phyloP scores from a whole-genome alignment of 2,888 invertebrate genomes.

The Reticulitermes lucifugus region DNA sequence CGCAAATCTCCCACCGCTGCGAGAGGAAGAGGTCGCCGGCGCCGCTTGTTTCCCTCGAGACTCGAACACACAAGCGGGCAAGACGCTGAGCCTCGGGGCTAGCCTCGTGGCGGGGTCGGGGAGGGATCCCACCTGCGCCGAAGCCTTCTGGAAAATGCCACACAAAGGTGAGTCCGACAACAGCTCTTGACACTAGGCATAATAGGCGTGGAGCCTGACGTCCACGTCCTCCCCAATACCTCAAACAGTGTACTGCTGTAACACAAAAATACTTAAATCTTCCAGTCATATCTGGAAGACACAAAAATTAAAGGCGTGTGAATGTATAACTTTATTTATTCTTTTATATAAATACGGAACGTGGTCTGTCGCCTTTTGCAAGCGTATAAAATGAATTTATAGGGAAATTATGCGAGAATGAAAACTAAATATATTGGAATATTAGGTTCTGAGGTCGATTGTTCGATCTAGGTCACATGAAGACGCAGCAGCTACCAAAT shows the following conservation, averaged over 20 bases:
- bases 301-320: too few relatives aligned
- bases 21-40: constrained; percentile 47
- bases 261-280: background rate
- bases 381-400: too few relatives aligned
- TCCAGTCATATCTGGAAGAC: too few relatives aligned
- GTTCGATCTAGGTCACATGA: too few relatives aligned
- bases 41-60: constrained; percentile 45
- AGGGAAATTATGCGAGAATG: too few relatives aligned
- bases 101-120: constrained; percentile 75
- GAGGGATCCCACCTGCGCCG: constrained; percentile 77
- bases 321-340: too few relatives aligned
- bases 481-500: too few relatives aligned
- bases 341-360: too few relatives aligned
- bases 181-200: background rate
- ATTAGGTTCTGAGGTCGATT: too few relatives aligned
- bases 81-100: constrained; percentile 68
- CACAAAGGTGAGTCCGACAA: constrained; percentile 77
- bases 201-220: background rate
- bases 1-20: constrained; percentile 49
- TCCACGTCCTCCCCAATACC: background rate
- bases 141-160: constrained; percentile 88
- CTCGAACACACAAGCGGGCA: constrained; percentile 44
- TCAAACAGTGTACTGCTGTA: background rate
- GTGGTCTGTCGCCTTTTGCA: too few relatives aligned
- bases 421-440: too few relatives aligned